A percentile compares a stretch with the other conserved stretches of the same genome.
These are phyloP conservation scores for Lithophane ornitopus DNA, from an alignment of 2,888 invertebrate species.

Conservation along the genomic window DNA sequence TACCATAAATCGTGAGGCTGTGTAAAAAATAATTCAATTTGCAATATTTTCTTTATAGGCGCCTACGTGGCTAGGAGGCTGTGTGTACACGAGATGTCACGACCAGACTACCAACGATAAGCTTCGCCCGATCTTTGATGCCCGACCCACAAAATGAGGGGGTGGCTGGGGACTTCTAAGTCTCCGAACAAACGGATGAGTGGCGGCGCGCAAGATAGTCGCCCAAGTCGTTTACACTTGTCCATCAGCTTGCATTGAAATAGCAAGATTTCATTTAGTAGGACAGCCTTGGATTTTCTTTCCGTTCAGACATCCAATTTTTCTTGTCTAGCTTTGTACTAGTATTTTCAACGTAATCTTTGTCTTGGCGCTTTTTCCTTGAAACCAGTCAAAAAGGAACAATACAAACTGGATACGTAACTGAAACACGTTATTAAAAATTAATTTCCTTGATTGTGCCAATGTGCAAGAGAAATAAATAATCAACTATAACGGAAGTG, in stretches of 20 bases:
- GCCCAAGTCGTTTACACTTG: constrained; percentile 51
- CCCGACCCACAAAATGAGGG: constrained; percentile 67
- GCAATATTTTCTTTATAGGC: constrained; percentile 67
- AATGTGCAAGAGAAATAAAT: constrained; percentile 28
- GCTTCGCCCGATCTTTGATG: constrained; percentile 74
- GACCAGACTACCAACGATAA: constrained; percentile 67
- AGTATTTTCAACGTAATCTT: background rate
- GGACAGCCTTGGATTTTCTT: constrained; percentile 26
- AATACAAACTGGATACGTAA: constrained; percentile 4
- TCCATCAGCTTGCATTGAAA: constrained; percentile 55
- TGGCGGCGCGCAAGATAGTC: constrained; percentile 48
- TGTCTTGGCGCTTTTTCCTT: background rate
- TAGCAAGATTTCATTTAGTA: constrained; percentile 49
- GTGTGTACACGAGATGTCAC: constrained; percentile 66
- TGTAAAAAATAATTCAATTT: constrained; percentile 69
- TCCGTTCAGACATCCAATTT: constrained; percentile 10
- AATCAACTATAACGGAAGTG: constrained; percentile 33
- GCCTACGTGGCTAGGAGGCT: constrained; percentile 46
- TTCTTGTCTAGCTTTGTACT: background rate
- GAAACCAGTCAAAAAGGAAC: constrained; percentile 4
- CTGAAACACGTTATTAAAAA: constrained; percentile 3
- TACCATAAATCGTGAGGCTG: constrained; percentile 51
- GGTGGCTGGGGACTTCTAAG: constrained; percentile 53
- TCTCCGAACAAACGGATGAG: constrained; percentile 48
- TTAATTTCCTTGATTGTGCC: constrained; percentile 9